phyloP scores from a whole-genome alignment of 2,888 invertebrate genomes.

The Therioaphis trifolii region DNA sequence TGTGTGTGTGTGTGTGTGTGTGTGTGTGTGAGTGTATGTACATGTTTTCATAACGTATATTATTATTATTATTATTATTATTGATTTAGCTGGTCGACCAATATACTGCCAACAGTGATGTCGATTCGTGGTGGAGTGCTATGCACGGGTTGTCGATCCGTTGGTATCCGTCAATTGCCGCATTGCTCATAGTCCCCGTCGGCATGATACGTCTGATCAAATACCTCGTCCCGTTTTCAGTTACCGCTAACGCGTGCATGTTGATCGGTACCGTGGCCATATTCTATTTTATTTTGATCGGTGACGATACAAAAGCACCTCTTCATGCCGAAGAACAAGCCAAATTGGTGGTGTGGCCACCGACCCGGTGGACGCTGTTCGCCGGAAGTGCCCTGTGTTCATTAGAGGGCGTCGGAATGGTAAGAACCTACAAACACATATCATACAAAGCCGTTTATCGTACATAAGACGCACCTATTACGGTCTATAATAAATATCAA shows the following conservation, averaged over 20 bases:
- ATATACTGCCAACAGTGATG: not conserved
- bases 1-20: no score
- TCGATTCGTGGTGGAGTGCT: not conserved
- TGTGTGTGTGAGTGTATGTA: no score
- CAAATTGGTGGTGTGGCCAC: conserved; percentile 3
- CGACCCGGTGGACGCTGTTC: conserved; percentile 79
- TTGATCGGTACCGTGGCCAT: conserved; percentile 79
- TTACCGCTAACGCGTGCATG: conserved; percentile 85
- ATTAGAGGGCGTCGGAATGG: conserved; percentile 94
- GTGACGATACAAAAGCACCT: conserved; percentile 67
- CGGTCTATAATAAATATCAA: no score
- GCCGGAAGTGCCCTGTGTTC: conserved; percentile 95
- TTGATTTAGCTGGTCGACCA: conserved; percentile 39
- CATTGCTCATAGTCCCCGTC: conserved; percentile 78
- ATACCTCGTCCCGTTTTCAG: conserved; percentile 87
- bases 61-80: no score
- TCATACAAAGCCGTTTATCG: no score
- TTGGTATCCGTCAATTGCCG: conserved; percentile 76
- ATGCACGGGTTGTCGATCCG: conserved; percentile 68
- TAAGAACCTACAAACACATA: no score
- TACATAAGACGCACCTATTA: no score
- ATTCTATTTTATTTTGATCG: conserved; percentile 85
- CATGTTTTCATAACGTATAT: no score
- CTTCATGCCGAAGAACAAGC: not conserved
- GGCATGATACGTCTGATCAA: conserved; percentile 80